Conservation (phyloP, 2,797 vertebrate genomes). For the Phaenicophaeus curvirostris region DNA sequence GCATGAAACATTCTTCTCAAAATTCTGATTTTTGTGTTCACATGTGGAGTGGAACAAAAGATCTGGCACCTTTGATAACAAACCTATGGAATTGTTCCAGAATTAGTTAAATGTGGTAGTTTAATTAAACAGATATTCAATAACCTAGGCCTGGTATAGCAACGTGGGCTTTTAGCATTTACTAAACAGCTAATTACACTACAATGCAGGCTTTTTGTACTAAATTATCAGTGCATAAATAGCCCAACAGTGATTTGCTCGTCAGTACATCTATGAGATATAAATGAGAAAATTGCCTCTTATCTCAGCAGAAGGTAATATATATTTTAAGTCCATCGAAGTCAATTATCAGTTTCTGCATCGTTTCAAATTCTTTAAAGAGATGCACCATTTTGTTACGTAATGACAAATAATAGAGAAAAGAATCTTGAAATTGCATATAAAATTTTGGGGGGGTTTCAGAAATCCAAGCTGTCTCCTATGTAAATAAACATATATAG, state of each 20-base stretch:
- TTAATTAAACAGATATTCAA: constrained; percentile 68
- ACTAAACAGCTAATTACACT: constrained; percentile 72
- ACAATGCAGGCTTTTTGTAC: constrained; percentile 57
- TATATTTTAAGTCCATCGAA: too few species aligned
- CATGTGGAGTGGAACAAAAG: not conserved
- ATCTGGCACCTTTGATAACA: not conserved
- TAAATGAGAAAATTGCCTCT: constrained; percentile 73
- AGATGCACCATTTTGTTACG: constrained; percentile 53
- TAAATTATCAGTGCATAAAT: constrained; percentile 72
- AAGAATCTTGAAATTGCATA: constrained; percentile 52
- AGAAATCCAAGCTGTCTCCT: not conserved
- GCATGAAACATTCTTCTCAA: not conserved
- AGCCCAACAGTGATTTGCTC: constrained; percentile 65
- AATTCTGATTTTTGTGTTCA: not conserved
- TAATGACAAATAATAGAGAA: constrained; percentile 25
- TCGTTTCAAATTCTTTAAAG: constrained; percentile 38
- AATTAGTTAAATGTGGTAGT: constrained; percentile 45
- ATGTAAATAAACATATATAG: not conserved
- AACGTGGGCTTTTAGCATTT: constrained; percentile 45
- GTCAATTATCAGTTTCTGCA: constrained; percentile 2
- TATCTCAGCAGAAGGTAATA: constrained; percentile 70
- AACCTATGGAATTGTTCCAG: constrained; percentile 2
- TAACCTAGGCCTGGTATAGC: constrained; percentile 8
- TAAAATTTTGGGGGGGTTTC: constrained; percentile 5
- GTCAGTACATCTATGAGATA: constrained; percentile 57